Base-by-base conservation (phyloP, 53 echinoderm and acorn worm genomes). In the Crossaster papposus region DNA sequence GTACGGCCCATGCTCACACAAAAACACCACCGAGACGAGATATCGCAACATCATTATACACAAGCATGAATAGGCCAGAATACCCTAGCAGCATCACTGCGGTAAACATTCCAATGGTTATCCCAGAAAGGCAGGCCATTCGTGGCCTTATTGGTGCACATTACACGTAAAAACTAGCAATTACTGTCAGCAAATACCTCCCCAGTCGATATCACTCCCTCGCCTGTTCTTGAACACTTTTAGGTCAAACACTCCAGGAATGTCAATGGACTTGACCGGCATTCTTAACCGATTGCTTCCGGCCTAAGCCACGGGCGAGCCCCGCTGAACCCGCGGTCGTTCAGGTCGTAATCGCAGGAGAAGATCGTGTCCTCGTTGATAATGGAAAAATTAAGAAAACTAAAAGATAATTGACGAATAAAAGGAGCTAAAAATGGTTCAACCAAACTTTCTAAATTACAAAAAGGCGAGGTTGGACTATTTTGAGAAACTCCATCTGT, bases 271-370 rank as follows among this genome's bases (percentile, higher is more conserved):
- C 36, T 73, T 73, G 74, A 35, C 34, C 15, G 74, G 36, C 74
- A 73, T 73, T 73, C 74, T 73, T 73, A 73, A 73, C 74, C 34
- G 36, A 73, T 73, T 33, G 31, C 74, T 14, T 33, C 74, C 68
- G 68, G 68, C 22, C 68, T 3, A 68, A 68, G 68, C 68, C 22
- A 2, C 12, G 58, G 68, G 28, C 24, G 10, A 26, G 24, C 20
- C 68, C 26, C n/a, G 28, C n/a, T 68, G 68, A 68, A 26, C 24
- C 28, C 68, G 24, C 1, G 68, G 5, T 20, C 28, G 29, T 68
- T 68, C 22, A 20, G 23, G 62, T 18, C 23, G 3, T 23, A 62
- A 62, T 62, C 62, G 10, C 15, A 23, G 68, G 28, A 10, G 26
- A 68, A 26, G 58, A 58, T n/a, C n/a, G n/a, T 24, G 10, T 26